phyloP scores from a whole-genome alignment of 2,113 vertebrate genomes.

The Cavia aperea region DNA sequence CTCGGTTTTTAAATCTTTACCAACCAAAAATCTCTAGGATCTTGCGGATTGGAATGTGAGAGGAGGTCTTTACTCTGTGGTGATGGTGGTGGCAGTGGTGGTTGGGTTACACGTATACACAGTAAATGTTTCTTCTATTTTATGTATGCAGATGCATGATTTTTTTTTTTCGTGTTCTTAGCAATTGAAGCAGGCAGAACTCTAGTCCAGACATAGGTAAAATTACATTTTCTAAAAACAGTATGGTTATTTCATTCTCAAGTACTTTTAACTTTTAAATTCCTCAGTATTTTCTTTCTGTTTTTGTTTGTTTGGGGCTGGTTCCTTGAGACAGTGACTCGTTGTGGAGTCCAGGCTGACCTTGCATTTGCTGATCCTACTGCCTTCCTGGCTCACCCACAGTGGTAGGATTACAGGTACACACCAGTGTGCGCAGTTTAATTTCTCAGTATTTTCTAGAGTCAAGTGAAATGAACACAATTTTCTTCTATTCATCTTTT shows the following conservation, averaged over 20 bases:
- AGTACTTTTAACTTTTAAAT: neutral
- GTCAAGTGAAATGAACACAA: neutral
- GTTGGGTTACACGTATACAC: neutral
- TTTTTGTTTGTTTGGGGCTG: neutral
- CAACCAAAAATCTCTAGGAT: neutral
- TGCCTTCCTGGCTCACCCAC: neutral
- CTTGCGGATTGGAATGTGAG: neutral
- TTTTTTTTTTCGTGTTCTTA: conserved; percentile 18
- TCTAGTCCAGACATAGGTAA: neutral
- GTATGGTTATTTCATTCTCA: neutral
- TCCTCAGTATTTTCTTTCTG: neutral
- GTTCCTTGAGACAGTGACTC: neutral
- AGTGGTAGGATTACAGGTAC: neutral
- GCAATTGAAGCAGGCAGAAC: neutral
- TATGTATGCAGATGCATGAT: rapidly evolving
- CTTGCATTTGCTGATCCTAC: neutral
- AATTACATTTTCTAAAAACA: neutral
- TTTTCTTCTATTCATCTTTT: conserved; percentile 2
- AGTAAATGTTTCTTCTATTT: neutral
- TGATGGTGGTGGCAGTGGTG: neutral
- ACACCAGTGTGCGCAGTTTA: neutral
- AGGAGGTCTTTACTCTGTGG: neutral
- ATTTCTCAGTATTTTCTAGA: neutral
- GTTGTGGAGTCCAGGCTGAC: neutral
- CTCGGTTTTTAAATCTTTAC: conserved; percentile 29